Conservation (phyloP, 2,888 invertebrate genomes). For the Thera britannica region DNA sequence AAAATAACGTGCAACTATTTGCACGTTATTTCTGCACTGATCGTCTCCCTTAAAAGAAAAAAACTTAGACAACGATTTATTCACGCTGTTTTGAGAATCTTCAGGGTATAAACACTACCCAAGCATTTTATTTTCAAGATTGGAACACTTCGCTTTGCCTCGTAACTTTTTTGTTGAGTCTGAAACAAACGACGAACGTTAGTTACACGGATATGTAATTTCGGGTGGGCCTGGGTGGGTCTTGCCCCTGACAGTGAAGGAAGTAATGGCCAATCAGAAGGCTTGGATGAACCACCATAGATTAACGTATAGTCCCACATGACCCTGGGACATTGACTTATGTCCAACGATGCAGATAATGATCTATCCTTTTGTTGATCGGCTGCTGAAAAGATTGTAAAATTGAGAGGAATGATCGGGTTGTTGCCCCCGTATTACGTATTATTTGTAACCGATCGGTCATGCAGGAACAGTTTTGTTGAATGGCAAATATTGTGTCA, state of each 20-base stretch:
- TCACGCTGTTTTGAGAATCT: conserved; percentile 38
- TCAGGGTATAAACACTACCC: conserved; percentile 37
- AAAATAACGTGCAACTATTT: conserved; percentile 34
- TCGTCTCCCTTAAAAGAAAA: conserved; percentile 27
- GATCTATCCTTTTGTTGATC: conserved; percentile 69
- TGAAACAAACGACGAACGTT: conserved; percentile 41
- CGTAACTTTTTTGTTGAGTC: conserved; percentile 34
- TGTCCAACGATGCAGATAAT: conserved; percentile 62
- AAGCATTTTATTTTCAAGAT: conserved; percentile 35
- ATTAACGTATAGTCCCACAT: conserved; percentile 28
- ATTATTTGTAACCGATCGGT: conserved; percentile 24
- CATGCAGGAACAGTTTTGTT: conserved; percentile 4
- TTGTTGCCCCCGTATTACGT: conserved; percentile 25
- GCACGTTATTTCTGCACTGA: neutral
- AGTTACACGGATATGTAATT: conserved; percentile 39
- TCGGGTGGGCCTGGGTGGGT: conserved; percentile 54
- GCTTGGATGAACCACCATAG: conserved; percentile 32
- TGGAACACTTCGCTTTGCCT: conserved; percentile 33
- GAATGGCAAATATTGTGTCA: neutral
- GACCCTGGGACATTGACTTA: conserved; percentile 58
- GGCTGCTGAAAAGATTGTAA: conserved; percentile 48
- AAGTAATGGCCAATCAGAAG: conserved; percentile 46
- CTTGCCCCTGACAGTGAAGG: conserved; percentile 60
- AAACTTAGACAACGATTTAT: conserved; percentile 37
- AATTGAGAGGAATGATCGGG: conserved; percentile 31